These are phyloP conservation scores for Acyrthosiphon pisum DNA, from an alignment of 1,140 invertebrate species.

Conservation along the genomic window DNA sequence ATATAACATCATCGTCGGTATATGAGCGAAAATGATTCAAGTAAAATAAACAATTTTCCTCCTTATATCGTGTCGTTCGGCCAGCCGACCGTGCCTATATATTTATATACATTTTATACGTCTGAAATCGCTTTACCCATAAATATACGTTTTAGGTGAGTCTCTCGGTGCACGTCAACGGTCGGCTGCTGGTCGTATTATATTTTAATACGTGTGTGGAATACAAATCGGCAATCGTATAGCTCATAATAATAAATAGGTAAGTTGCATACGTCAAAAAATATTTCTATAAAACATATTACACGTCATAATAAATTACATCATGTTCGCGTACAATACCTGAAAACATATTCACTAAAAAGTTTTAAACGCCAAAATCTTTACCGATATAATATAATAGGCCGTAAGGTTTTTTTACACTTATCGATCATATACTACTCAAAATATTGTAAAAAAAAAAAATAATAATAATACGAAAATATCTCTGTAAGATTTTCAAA, in stretches of 20 bases:
- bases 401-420: neutral
- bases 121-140: neutral
- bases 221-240: neutral
- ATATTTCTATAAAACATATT: neutral
- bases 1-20: neutral
- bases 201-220: neutral
- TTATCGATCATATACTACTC: neutral
- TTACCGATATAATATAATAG: neutral
- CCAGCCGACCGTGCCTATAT: neutral
- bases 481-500: neutral
- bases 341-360: neutral
- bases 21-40: neutral
- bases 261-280: neutral
- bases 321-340: neutral
- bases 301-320: neutral
- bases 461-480: neutral
- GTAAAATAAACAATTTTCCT: neutral
- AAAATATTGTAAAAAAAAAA: neutral
- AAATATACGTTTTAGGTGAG: neutral
- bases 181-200: neutral
- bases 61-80: neutral
- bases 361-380: neutral
- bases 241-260: neutral
- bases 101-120: neutral
- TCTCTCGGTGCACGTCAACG: neutral